Base-by-base conservation (phyloP, 2,113 vertebrate genomes). In the Microtus ochrogaster region DNA sequence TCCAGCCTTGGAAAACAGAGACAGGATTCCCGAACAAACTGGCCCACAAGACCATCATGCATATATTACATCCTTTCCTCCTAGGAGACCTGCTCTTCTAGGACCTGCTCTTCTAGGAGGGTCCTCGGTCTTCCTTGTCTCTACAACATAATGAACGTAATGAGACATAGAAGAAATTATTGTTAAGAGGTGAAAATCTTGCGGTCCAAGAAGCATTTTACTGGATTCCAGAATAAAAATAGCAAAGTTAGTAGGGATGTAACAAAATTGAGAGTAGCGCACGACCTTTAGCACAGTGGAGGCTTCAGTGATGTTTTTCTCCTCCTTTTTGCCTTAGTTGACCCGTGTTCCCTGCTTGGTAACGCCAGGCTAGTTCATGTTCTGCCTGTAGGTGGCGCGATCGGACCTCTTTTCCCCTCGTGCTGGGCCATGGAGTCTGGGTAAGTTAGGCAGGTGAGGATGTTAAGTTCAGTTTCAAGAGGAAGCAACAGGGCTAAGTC, bases 131-230 rank as follows among this genome's bases (percentile, higher is more conserved):
- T 85, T 84, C 84, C 52, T 49, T 1, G 63, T 78, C 3, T 12
- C 28, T 30, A 92, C 52, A n/a, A 47, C 65, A 81, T 5, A 5
- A 26, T 19, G 22, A n/a, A 52, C 58, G 72, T 3, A 7, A 26
- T 12, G 3, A 93, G 44, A 83, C 11, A 55, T 61, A 70, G 0
- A 10, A 74, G 36, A 92, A 93, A 87, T 72, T 87, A 30, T 81
- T 87, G 30, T 79, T 72, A 92, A 83, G 83, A 83, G 87, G 63
- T 90, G 13, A 70, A 63, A 77, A 39, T 86, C 72, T 73, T 77
- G 10, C 58, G 65, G 41, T 22, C 9, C 44, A 10, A 73, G 61
- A 94, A 70, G 47, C 14, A 12, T 58, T 19, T 22, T 14, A 70
- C 44, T 81, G 9, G 41, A 87, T 19, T 24, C 72, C 22, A 11